A percentile compares a stretch with the other conserved stretches of the same genome.
Evolutionary conservation across 2,797 vertebrate genomes (phyloP).

Genomic region (Cryptoprocta ferox): DNA sequence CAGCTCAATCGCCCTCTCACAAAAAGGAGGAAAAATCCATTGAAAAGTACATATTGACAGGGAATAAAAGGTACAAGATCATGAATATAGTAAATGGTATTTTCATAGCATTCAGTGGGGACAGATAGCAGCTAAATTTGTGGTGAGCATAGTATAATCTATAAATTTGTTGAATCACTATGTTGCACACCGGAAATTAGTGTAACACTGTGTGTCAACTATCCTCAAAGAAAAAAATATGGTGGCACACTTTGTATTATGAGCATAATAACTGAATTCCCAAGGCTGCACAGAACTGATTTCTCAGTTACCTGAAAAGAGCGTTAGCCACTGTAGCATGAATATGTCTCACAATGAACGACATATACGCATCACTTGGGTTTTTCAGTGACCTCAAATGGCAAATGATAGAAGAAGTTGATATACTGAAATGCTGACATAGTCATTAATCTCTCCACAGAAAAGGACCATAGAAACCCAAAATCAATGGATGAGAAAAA

Average conservation of each 20-base stretch:
- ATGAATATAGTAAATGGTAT: not conserved
- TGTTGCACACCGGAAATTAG: not conserved
- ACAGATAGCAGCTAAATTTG: not conserved
- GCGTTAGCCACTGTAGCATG: not conserved
- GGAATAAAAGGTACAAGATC: not conserved
- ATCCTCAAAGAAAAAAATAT: not conserved
- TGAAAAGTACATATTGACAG: not conserved
- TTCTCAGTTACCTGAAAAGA: not conserved
- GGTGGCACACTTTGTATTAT: accelerated
- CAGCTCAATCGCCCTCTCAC: not conserved
- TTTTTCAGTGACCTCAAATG: not conserved
- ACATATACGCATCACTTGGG: accelerated
- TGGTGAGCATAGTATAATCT: not conserved
- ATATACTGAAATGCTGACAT: not conserved
- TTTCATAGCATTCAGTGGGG: not conserved
- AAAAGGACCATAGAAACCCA: not conserved
- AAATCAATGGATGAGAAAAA: slow-evolving; percentile 43
- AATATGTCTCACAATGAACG: not conserved
- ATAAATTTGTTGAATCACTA: not conserved
- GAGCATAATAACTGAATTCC: not conserved
- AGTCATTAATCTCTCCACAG: not conserved
- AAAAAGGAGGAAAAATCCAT: not conserved
- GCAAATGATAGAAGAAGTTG: not conserved
- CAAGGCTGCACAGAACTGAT: not conserved
- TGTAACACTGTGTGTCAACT: not conserved